Evolutionary conservation across 2,888 invertebrate species (phyloP).

Genomic region (Hoplodrina ambigua): DNA sequence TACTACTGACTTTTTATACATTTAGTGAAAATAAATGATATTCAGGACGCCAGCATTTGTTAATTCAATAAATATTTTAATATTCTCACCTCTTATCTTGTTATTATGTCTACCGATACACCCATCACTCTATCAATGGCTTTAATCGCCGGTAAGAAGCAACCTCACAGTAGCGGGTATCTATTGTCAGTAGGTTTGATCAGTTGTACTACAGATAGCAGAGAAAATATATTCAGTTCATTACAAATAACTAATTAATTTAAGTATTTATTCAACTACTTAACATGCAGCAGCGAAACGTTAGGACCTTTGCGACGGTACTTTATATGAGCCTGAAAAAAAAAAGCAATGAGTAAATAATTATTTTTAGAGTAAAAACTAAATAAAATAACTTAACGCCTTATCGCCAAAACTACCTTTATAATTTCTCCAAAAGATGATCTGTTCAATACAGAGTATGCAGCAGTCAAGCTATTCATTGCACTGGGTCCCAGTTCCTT

Average conservation of each 20-base stretch:
- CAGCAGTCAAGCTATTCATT: slow-evolving; percentile 92
- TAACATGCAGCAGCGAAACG: slow-evolving; percentile 74
- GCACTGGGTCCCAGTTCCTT: slow-evolving; percentile 92
- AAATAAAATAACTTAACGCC: not conserved
- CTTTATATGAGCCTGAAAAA: slow-evolving; percentile 93
- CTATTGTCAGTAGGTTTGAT: not conserved
- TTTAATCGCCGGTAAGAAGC: not conserved
- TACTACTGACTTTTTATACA: no score
- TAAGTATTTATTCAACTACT: slow-evolving; percentile 12
- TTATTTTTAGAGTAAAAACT: not conserved
- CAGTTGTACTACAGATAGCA: not conserved
- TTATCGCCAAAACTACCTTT: slow-evolving; percentile 81
- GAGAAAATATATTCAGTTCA: not conserved
- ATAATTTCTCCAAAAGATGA: slow-evolving; percentile 94
- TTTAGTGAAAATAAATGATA: no score
- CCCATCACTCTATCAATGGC: not conserved
- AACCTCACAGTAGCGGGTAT: not conserved
- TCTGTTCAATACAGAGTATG: slow-evolving; percentile 94
- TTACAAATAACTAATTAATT: not conserved
- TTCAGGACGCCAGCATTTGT: no score
- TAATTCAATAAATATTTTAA: no score
- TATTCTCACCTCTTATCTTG: no score
- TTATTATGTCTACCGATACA: not conserved
- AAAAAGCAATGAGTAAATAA: not conserved
- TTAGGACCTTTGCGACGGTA: slow-evolving; percentile 91